These are phyloP conservation scores for Labeo calbasu DNA, from an alignment of 2,797 vertebrate species.

Conservation along the genomic window DNA sequence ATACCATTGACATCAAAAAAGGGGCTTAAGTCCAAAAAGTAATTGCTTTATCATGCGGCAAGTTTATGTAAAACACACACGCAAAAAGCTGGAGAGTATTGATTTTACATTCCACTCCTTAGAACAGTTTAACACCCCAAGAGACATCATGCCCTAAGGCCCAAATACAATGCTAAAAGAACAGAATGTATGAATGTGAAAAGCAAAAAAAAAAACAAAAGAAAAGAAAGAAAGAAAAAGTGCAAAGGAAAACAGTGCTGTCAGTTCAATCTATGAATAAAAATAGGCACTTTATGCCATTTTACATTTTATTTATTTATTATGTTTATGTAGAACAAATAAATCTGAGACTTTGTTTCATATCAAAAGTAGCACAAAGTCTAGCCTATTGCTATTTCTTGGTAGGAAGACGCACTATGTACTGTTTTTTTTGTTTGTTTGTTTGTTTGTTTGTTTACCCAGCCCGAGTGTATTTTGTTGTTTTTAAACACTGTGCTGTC, in stretches of 20 bases:
- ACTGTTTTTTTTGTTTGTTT: too few relatives aligned
- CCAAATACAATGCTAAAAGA: neutral
- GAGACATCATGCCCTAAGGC: neutral
- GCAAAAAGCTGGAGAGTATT: neutral
- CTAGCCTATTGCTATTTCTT: too few relatives aligned
- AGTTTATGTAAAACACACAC: constrained; percentile 22
- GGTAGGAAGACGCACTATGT: too few relatives aligned
- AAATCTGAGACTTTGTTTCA: too few relatives aligned
- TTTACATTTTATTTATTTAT: too few relatives aligned
- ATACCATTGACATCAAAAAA: constrained; percentile 10
- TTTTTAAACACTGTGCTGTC: too few relatives aligned
- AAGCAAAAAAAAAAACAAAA: neutral
- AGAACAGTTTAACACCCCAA: neutral
- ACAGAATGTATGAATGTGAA: neutral
- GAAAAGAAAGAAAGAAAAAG: neutral
- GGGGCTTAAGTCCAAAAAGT: neutral
- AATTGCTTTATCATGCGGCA: neutral
- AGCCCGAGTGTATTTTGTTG: too few relatives aligned
- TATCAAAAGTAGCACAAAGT: too few relatives aligned
- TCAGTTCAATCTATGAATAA: neutral
- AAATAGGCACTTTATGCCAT: neutral
- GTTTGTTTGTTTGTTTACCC: too few relatives aligned
- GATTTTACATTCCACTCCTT: neutral
- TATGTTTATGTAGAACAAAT: too few relatives aligned
- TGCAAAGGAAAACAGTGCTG: neutral